phyloP scores from a whole-genome alignment of 2,113 vertebrate genomes.

The Ptychochromis oligacanthus region DNA sequence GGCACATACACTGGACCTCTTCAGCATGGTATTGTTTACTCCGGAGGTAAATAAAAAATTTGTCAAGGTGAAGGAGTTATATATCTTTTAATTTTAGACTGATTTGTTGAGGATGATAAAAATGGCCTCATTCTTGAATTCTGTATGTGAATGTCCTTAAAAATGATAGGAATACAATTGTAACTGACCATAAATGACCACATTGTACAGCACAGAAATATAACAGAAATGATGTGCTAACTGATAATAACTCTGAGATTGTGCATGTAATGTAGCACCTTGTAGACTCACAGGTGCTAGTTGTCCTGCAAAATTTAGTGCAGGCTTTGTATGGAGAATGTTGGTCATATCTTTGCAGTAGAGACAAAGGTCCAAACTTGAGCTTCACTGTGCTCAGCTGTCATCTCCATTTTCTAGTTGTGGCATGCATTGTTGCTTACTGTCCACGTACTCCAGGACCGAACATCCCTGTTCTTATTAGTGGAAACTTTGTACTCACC shows the following conservation, averaged over 20 bases:
- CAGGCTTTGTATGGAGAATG: not conserved
- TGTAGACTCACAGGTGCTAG: no score
- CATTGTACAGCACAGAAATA: no score
- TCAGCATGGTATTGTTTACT: conserved; percentile 97
- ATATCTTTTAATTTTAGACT: not conserved
- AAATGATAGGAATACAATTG: not conserved
- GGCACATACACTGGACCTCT: conserved; percentile 97
- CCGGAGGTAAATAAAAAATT: conserved; percentile 86
- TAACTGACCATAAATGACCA: not conserved
- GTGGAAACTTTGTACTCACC: not conserved
- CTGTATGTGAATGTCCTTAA: not conserved
- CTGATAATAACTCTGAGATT: not conserved
- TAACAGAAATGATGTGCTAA: not conserved
- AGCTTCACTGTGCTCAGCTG: not conserved
- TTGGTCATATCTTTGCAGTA: not conserved
- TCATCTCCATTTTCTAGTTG: not conserved
- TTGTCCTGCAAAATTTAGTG: no score
- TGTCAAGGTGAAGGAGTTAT: not conserved
- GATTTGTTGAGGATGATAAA: not conserved
- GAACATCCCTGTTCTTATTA: not conserved
- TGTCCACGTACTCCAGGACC: not conserved
- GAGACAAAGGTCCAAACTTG: not conserved
- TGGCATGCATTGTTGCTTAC: not conserved
- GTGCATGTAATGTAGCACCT: no score
- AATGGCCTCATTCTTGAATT: not conserved